Conservation (phyloP, 1,140 invertebrate species). For the Halyomorpha halys region DNA sequence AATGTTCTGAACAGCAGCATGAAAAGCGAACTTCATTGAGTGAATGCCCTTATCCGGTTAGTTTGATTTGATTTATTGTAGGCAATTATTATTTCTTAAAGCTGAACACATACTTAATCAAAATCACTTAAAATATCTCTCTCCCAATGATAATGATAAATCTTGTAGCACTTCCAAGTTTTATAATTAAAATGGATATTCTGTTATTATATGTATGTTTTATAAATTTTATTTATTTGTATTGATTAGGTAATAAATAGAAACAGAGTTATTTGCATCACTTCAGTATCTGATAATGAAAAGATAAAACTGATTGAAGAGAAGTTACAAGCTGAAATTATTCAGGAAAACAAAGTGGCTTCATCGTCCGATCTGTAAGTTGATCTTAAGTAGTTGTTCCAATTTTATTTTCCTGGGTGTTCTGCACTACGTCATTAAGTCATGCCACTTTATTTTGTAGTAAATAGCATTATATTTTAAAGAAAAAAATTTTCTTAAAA, state of each 20-base stretch:
- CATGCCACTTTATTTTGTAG: too few species aligned
- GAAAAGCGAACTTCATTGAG: constrained; percentile 44
- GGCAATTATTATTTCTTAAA: too few species aligned
- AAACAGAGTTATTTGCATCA: constrained; percentile 79
- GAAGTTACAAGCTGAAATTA: constrained; percentile 65
- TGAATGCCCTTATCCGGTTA: constrained; percentile 43
- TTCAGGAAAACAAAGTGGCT: constrained; percentile 69
- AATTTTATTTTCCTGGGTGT: too few species aligned
- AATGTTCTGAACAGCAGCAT: constrained; percentile 65
- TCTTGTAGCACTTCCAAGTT: too few species aligned
- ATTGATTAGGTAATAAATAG: constrained; percentile 45
- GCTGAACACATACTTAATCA: too few species aligned
- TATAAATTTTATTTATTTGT: not conserved
- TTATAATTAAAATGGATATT: too few species aligned
- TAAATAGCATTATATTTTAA: too few species aligned
- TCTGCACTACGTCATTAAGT: too few species aligned
- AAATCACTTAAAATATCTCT: too few species aligned
- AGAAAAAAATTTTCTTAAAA: too few species aligned
- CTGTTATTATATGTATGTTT: not conserved
- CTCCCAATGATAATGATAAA: too few species aligned
- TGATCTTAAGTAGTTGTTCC: constrained; percentile 9
- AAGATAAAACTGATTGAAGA: constrained; percentile 75
- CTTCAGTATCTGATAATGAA: constrained; percentile 69
- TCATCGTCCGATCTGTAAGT: constrained; percentile 47
- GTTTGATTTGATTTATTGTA: not conserved